A percentile compares a stretch with the other conserved stretches of the same genome.
phyloP scores from a whole-genome alignment of 1,140 invertebrate species.

The Maniola jurtina region DNA sequence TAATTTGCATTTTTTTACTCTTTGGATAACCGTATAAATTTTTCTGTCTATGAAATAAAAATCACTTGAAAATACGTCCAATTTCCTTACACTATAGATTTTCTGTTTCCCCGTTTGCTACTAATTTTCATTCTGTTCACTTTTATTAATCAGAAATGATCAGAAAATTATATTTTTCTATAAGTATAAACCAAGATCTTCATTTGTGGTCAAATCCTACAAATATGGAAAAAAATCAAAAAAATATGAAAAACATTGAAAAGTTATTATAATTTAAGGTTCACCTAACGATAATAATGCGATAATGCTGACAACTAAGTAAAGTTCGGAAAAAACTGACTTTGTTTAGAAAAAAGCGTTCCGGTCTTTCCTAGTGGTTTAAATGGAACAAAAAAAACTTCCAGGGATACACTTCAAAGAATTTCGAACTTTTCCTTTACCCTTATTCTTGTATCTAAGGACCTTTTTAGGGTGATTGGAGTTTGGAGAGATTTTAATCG shows the following conservation, averaged over 20 bases:
- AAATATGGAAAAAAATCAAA: too few relatives aligned
- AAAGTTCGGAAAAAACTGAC: neutral
- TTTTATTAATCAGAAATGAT: too few relatives aligned
- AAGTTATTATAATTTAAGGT: too few relatives aligned
- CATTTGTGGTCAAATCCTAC: too few relatives aligned
- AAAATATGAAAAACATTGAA: too few relatives aligned
- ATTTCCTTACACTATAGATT: too few relatives aligned
- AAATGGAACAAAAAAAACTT: too few relatives aligned
- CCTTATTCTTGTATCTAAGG: neutral
- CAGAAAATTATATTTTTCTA: too few relatives aligned
- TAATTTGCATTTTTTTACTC: constrained; percentile 12
- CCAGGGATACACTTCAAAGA: neutral
- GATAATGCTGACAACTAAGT: too few relatives aligned
- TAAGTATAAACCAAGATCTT: too few relatives aligned
- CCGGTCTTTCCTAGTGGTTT: neutral
- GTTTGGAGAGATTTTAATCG: constrained; percentile 1
- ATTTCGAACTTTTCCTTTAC: neutral
- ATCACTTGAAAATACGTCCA: neutral
- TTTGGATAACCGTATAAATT: neutral
- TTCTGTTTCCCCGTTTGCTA: too few relatives aligned
- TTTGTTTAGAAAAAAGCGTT: neutral
- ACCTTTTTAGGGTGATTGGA: constrained; percentile 2
- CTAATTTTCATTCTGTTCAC: too few relatives aligned
- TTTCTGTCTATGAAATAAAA: neutral
- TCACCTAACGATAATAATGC: neutral